Base-by-base conservation (phyloP, 2,888 invertebrate species). In the Nebria salina region DNA sequence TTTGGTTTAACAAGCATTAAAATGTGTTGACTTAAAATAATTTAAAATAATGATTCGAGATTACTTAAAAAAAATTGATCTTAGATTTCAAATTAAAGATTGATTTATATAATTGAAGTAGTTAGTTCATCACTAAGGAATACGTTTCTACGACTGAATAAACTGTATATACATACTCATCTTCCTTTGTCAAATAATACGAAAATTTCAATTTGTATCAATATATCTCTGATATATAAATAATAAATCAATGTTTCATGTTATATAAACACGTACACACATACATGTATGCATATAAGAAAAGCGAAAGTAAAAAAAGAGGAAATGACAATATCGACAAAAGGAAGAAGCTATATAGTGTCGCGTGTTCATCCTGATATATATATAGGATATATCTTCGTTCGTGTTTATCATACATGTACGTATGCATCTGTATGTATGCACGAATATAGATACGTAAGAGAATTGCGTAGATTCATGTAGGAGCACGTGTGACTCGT, bases 401-500 rank as follows among this genome's bases (percentile, higher is more conserved):
- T 54, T 54, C 54, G 54, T 54, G 54, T 54, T 54, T 54, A 54
- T 54, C 54, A 68, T 68, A 68, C 25, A 68, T 13, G n/a, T 9
- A 68, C 4, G 25, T 15, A 15, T 15, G n/a, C 13, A 68, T 68
- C 6, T 68, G 8, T 15, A 68, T 68, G 8, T 68, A 68, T 25
- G 4, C 13, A 26, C 15, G 6, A 8, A 20, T 25, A 15, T 70
- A 20, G 20, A 20, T 20, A 20, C 20, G 20, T 20, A 25, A 26
- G 6, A 70, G n/a, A 54, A 25, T 70, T 26, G 70, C 70, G 25
- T 26, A 70, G 25, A 34, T 70, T 25, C 34, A 70, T 70, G 2
- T 70, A 70, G 26, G 70, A 26, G 70, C 70, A 9, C 70, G 20
- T 70, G 70, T 70, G 70, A 15, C 54, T 54, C 54, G 70, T 25